These are phyloP conservation scores for Bellardia bayeri DNA, from an alignment of 2,888 invertebrate species.

Conservation along the genomic window DNA sequence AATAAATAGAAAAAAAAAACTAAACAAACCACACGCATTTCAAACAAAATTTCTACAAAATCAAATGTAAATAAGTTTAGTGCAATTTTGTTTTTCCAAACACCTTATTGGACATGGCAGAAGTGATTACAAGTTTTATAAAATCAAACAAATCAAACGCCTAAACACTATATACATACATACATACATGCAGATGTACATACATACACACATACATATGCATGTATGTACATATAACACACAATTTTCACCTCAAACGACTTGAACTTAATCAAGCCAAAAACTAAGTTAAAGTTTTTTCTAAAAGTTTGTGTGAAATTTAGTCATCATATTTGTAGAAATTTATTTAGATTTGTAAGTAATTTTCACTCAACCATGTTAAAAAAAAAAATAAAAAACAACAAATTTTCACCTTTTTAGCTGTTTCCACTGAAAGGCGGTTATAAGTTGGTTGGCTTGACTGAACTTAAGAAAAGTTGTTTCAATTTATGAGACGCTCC, in stretches of 20 bases:
- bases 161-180: not conserved
- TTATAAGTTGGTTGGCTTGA: conserved; percentile 1
- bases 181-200: too few relatives aligned
- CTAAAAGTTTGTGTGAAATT: not conserved
- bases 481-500: conserved; percentile 24
- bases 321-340: conserved; percentile 2
- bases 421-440: not conserved
- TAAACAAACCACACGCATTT: conserved; percentile 20
- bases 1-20: not conserved
- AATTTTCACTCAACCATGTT: conserved; percentile 16
- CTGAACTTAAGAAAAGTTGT: not conserved
- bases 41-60: not conserved
- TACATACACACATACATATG: not conserved
- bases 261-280: conserved; percentile 10
- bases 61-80: not conserved
- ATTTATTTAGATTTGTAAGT: not conserved
- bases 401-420: conserved; percentile 29
- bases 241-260: conserved; percentile 21
- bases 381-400: not conserved
- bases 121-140: conserved; percentile 35
- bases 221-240: too few relatives aligned
- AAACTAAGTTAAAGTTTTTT: not conserved
- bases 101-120: conserved; percentile 12
- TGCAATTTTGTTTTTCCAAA: not conserved
- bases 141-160: conserved; percentile 53